These are phyloP conservation scores for Reinhardtius hippoglossoides DNA, from an alignment of 2,113 vertebrate species.

Conservation along the genomic window DNA sequence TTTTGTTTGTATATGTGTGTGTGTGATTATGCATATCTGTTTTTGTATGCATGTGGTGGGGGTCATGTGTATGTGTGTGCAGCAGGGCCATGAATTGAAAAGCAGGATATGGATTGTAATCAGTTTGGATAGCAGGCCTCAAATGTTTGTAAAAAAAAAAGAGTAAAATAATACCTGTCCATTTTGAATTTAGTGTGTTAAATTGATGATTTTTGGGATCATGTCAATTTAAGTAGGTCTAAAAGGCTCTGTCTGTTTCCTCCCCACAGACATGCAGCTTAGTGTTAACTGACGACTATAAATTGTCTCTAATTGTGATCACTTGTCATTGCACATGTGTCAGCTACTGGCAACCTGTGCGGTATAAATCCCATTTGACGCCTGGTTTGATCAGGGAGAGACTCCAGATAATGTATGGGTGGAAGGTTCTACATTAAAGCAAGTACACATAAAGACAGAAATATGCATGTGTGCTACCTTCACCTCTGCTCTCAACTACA, in stretches of 20 bases:
- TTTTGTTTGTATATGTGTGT: conserved; percentile 3
- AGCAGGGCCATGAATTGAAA: background rate
- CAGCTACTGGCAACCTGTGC: background rate
- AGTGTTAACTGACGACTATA: background rate
- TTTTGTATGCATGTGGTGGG: conserved; percentile 15
- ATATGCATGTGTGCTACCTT: too few relatives aligned
- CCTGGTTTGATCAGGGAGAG: too few relatives aligned
- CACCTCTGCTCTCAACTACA: too few relatives aligned
- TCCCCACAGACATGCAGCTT: background rate
- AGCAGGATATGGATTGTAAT: background rate
- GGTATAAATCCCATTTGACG: too few relatives aligned
- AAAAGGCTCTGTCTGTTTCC: background rate
- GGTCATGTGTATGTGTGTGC: too few relatives aligned
- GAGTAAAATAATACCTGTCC: background rate
- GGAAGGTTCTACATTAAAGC: too few relatives aligned
- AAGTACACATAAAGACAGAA: too few relatives aligned
- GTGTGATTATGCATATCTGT: conserved; percentile 29
- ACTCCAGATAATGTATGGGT: too few relatives aligned
- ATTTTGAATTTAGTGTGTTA: background rate
- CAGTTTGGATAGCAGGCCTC: too few relatives aligned
- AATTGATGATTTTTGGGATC: background rate
- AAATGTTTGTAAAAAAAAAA: background rate
- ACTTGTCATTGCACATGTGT: background rate
- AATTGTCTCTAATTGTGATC: background rate
- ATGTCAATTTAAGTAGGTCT: too few relatives aligned